Conservation (phyloP, 2,113 vertebrate species). For the Ptychochromis oligacanthus region DNA sequence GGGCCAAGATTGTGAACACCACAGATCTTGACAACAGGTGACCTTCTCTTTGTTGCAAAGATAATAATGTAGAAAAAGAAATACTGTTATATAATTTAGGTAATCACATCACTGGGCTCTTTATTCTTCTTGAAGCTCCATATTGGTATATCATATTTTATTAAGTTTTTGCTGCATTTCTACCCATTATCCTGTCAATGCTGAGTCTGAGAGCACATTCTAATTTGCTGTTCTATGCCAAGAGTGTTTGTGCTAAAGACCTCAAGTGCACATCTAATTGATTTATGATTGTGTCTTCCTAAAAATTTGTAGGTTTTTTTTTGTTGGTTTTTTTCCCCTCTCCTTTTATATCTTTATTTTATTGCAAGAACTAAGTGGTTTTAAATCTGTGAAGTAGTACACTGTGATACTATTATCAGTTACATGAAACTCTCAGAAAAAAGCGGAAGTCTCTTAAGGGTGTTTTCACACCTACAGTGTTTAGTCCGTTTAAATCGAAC, state of each 20-base stretch:
- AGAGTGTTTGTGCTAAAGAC: no score
- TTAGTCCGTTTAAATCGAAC: no score
- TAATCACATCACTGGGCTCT: not conserved
- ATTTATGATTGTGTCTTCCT: not conserved
- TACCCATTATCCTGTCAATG: not conserved
- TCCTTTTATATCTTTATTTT: not conserved
- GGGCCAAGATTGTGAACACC: conserved; percentile 69
- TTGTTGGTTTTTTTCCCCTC: accelerated
- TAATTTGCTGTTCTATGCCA: not conserved
- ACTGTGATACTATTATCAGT: not conserved
- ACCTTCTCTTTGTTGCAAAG: not conserved
- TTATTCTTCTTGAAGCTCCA: not conserved
- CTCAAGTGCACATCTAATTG: not conserved
- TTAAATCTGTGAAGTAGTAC: not conserved
- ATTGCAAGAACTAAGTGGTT: not conserved
- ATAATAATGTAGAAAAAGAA: not conserved
- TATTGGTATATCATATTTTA: not conserved
- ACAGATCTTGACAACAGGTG: conserved; percentile 86
- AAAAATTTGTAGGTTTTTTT: not conserved
- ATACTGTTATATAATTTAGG: not conserved
- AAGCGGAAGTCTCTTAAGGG: not conserved
- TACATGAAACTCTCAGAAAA: not conserved
- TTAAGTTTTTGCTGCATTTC: not conserved
- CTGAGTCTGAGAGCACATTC: accelerated
- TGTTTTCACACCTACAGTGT: no score